A percentile compares a stretch with the other conserved stretches of the same genome.
Conservation (phyloP, 2,888 invertebrate genomes). For the Eristalinus aeneus region DNA sequence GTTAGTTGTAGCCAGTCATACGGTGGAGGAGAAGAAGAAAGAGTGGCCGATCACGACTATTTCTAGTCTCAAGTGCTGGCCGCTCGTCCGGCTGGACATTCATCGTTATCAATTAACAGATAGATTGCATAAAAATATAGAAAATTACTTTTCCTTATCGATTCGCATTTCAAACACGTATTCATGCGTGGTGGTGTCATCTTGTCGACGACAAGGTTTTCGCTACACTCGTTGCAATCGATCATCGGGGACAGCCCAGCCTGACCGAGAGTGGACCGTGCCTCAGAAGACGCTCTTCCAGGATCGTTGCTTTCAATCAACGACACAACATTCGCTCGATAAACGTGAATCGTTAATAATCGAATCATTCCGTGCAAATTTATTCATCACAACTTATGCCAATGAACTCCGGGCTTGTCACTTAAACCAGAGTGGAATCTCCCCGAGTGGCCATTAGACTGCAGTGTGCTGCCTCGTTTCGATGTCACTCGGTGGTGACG, state of each 20-base stretch:
- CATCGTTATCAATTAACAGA: constrained; percentile 49
- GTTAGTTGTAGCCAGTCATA: constrained; percentile 8
- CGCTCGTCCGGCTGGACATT: constrained; percentile 5
- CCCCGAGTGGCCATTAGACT: not conserved
- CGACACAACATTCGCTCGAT: constrained; percentile 11
- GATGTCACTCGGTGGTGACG: not conserved
- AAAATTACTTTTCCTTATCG: constrained; percentile 52
- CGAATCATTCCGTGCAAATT: constrained; percentile 21
- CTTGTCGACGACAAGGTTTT: constrained; percentile 14
- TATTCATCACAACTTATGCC: constrained; percentile 22
- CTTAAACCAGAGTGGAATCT: not conserved
- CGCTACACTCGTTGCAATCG: constrained; percentile 8
- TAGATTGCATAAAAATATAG: constrained; percentile 54
- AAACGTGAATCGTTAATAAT: constrained; percentile 21
- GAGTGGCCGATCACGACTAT: not conserved
- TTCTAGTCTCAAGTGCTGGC: constrained; percentile 1
- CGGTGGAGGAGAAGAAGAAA: not conserved
- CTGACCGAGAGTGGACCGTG: not conserved
- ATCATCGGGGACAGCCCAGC: constrained; percentile 16
- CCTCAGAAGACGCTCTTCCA: not conserved
- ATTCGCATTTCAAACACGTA: constrained; percentile 23
- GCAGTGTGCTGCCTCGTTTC: not conserved
- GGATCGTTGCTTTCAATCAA: not conserved
- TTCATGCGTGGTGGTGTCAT: constrained; percentile 8
- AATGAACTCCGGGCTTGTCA: not conserved